Evolutionary conservation across 2,888 invertebrate genomes (phyloP).

Genomic region (Molorchus minor): DNA sequence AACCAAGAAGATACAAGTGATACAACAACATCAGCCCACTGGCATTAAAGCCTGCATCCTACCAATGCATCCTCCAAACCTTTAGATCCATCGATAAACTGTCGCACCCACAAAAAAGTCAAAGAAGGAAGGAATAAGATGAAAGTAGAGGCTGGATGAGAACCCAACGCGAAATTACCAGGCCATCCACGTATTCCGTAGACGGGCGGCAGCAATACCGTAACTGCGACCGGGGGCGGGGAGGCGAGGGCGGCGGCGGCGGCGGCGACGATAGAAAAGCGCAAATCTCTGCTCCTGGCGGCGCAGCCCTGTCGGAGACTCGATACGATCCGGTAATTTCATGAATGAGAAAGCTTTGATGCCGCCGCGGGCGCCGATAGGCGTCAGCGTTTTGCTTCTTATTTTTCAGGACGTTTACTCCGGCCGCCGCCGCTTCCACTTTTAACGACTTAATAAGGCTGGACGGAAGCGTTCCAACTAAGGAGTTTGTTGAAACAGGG

Average conservation of each 20-base stretch:
- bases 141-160: not conserved
- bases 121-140: no score
- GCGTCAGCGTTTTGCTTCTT: slow-evolving; percentile 17
- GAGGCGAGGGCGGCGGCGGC: slow-evolving; percentile 21
- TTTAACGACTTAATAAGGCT: slow-evolving; percentile 13
- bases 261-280: slow-evolving; percentile 27
- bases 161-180: not conserved
- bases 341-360: slow-evolving; percentile 27
- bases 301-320: slow-evolving; percentile 10
- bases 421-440: not conserved
- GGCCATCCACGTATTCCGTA: slow-evolving; percentile 16
- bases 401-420: slow-evolving; percentile 16
- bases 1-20: no score
- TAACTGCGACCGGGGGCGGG: not conserved
- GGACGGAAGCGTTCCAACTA: slow-evolving; percentile 2
- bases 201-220: slow-evolving; percentile 19
- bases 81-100: no score
- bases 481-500: not conserved
- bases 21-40: no score
- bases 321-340: slow-evolving; percentile 24
- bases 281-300: slow-evolving; percentile 29
- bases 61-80: no score
- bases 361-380: slow-evolving; percentile 23
- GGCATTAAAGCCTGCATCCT: no score
- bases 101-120: no score